Conservation (phyloP, 1,140 invertebrate genomes). For the Trichonephila clavipes region DNA sequence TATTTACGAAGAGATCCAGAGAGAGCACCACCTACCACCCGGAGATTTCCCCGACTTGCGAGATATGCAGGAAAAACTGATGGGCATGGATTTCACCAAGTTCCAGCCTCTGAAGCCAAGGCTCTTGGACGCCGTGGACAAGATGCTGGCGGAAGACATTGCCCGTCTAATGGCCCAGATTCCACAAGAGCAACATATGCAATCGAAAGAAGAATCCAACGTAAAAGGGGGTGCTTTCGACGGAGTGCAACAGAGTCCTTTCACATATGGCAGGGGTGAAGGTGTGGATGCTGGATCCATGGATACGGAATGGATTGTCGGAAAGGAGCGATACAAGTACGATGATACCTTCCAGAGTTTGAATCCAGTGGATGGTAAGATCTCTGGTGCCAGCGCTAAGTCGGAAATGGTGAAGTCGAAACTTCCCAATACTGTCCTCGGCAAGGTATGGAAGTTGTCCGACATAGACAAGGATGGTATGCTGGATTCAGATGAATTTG, state of each 20-base stretch:
- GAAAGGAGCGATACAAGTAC: constrained; percentile 92
- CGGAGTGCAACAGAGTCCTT: constrained; percentile 81
- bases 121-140: constrained; percentile 95
- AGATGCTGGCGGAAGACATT: constrained; percentile 98
- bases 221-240: constrained; percentile 79
- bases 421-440: constrained; percentile 97
- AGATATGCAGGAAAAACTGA: constrained; percentile 85
- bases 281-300: constrained; percentile 97
- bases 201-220: constrained; percentile 56
- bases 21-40: constrained; percentile 83
- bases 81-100: constrained; percentile 97
- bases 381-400: constrained; percentile 90
- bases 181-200: constrained; percentile 84
- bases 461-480: constrained; percentile 98
- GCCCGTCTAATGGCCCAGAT: constrained; percentile 97
- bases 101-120: constrained; percentile 95
- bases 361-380: constrained; percentile 95
- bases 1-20: constrained; percentile 81
- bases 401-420: constrained; percentile 99
- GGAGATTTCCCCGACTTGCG: constrained; percentile 84
- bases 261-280: constrained; percentile 97
- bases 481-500: constrained; percentile 98
- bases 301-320: constrained; percentile 98
- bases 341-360: constrained; percentile 93
- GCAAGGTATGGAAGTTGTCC: constrained; percentile 98